Evolutionary conservation across 1,140 invertebrate species (phyloP).

Genomic region (Zaprionus gabonicus): DNA sequence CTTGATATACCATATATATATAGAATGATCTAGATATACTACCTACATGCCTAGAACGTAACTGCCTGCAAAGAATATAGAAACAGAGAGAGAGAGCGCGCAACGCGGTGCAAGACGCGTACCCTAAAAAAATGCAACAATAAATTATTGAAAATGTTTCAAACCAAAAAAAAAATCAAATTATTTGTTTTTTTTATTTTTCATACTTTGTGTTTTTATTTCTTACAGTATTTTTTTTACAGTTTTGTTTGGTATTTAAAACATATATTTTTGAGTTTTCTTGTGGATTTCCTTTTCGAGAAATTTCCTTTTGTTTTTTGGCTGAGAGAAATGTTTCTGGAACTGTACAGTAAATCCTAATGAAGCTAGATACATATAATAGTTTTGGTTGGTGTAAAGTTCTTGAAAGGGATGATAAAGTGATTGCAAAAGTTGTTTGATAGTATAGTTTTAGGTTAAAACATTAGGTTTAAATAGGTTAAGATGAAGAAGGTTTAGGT

Average conservation of each 20-base stretch:
- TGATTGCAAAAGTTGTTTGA: too few relatives aligned
- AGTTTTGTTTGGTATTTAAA: background rate
- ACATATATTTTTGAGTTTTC: background rate
- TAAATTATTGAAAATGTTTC: constrained; percentile 70
- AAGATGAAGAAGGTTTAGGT: too few relatives aligned
- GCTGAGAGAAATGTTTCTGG: background rate
- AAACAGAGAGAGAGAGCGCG: constrained; percentile 5
- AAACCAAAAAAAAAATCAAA: constrained; percentile 54
- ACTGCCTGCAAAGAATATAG: constrained; percentile 16
- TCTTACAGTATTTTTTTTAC: constrained; percentile 9
- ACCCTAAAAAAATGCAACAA: constrained; percentile 43
- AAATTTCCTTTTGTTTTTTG: background rate
- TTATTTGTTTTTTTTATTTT: constrained; percentile 24
- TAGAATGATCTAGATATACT: constrained; percentile 16
- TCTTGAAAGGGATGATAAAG: too few relatives aligned
- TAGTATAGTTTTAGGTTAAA: too few relatives aligned
- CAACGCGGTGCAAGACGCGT: constrained; percentile 22
- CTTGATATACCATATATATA: constrained; percentile 15
- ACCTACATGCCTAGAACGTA: constrained; percentile 22
- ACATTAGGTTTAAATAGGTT: too few relatives aligned
- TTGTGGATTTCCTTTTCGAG: background rate
- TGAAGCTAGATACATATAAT: too few relatives aligned
- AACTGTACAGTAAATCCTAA: too few relatives aligned
- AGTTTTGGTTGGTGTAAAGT: too few relatives aligned
- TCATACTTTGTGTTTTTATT: constrained; percentile 5